These are phyloP conservation scores for Drosophila merina DNA, from an alignment of 2,888 invertebrate genomes.

Conservation along the genomic window DNA sequence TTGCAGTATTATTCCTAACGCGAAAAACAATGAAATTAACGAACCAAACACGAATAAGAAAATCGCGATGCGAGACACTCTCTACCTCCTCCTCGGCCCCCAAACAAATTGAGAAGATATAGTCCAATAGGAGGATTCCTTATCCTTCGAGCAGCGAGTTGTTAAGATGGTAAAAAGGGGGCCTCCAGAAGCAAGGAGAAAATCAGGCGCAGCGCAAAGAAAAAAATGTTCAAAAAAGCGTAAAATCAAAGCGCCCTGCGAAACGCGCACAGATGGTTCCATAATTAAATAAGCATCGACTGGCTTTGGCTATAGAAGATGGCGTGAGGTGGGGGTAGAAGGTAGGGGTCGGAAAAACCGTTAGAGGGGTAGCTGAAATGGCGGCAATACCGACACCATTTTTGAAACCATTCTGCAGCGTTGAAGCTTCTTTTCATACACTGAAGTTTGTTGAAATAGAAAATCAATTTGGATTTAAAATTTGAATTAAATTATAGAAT, in stretches of 20 bases:
- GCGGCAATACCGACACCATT: conserved; percentile 57
- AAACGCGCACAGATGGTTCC: conserved; percentile 77
- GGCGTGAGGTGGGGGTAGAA: neutral
- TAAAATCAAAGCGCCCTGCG: conserved; percentile 79
- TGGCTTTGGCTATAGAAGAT: conserved; percentile 10
- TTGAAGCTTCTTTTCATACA: conserved; percentile 6
- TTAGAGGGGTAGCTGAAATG: conserved; percentile 33
- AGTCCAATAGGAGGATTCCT: conserved; percentile 16
- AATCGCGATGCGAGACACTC: conserved; percentile 51
- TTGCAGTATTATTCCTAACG: conserved; percentile 35
- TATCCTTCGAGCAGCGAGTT: conserved; percentile 13
- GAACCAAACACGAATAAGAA: conserved; percentile 72
- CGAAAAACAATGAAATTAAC: conserved; percentile 80
- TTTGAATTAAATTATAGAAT: neutral
- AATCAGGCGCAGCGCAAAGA: conserved; percentile 19
- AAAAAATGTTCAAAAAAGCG: conserved; percentile 70
- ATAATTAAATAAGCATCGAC: conserved; percentile 79
- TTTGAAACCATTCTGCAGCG: conserved; percentile 43
- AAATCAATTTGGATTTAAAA: neutral
- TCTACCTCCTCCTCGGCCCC: neutral
- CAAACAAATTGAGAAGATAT: conserved; percentile 25
- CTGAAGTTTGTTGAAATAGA: neutral
- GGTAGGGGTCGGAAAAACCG: conserved; percentile 2
- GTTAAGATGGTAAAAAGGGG: neutral
- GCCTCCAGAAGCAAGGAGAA: neutral